These are phyloP conservation scores for Sphenopsis melanotis DNA, from an alignment of 2,797 vertebrate genomes.

Conservation along the genomic window DNA sequence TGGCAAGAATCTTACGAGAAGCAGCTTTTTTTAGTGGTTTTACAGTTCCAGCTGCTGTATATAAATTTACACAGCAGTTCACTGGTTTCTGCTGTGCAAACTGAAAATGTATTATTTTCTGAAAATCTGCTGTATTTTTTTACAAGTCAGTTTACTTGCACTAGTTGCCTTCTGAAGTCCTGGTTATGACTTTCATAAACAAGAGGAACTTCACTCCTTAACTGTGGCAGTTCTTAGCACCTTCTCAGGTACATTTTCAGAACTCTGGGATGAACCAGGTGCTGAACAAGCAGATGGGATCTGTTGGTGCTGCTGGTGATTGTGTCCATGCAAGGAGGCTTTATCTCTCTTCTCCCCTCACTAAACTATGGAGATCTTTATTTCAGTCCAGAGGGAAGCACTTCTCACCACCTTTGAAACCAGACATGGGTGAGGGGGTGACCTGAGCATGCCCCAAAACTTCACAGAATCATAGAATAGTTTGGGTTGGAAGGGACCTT, in stretches of 20 bases:
- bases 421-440: background rate
- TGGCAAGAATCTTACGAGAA: background rate
- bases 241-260: background rate
- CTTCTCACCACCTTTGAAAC: background rate
- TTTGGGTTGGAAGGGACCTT: background rate
- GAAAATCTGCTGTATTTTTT: background rate
- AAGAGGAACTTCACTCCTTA: background rate
- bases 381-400: background rate
- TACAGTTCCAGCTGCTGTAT: background rate
- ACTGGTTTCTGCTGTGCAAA: background rate
- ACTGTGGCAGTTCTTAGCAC: background rate
- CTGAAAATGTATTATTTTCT: background rate
- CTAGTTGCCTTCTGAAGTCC: background rate
- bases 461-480: background rate
- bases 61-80: background rate
- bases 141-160: background rate
- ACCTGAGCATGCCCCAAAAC: background rate
- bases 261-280: background rate
- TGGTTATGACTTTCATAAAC: background rate
- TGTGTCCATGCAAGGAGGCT: background rate
- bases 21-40: background rate
- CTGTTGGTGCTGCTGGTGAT: background rate
- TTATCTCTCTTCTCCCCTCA: background rate
- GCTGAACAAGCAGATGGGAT: background rate
- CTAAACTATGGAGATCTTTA: background rate